phyloP scores from a whole-genome alignment of 2,113 vertebrate genomes.

The Parus major region DNA sequence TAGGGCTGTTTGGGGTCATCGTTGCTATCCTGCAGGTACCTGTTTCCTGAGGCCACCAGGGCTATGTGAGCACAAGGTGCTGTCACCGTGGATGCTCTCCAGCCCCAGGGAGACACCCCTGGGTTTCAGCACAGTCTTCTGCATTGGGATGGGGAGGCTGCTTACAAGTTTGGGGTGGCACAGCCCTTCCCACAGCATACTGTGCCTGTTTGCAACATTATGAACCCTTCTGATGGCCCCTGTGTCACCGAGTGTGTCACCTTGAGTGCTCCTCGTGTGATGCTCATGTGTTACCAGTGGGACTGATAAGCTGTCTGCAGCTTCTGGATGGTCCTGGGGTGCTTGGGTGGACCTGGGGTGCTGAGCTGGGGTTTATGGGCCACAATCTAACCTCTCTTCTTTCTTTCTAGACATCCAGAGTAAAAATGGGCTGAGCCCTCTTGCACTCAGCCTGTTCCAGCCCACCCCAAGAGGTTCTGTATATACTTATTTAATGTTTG shows the following conservation, averaged over 20 bases:
- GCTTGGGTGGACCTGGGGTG: background rate
- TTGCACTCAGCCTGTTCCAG: slow-evolving; percentile 19
- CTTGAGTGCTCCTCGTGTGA: background rate
- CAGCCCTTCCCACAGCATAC: background rate
- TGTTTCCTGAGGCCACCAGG: background rate
- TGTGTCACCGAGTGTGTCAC: fast-evolving
- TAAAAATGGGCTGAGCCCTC: slow-evolving; percentile 94
- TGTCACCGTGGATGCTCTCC: background rate
- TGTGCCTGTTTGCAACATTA: background rate
- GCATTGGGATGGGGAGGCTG: background rate
- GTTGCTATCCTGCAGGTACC: slow-evolving; percentile 97
- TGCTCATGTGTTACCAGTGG: fast-evolving
- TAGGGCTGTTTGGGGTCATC: slow-evolving; percentile 96
- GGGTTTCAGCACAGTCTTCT: background rate
- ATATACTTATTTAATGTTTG: slow-evolving; percentile 81
- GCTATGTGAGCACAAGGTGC: background rate
- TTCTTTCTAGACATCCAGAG: slow-evolving; percentile 90
- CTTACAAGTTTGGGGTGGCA: background rate
- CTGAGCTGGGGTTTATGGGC: background rate
- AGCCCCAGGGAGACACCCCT: background rate
- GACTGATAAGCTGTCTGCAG: background rate
- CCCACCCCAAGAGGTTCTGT: slow-evolving; percentile 57
- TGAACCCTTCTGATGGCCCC: background rate
- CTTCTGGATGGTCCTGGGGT: background rate
- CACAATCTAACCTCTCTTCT: background rate